Evolutionary conservation across 2,888 invertebrate species (phyloP).

Genomic region (Macaria liturata): DNA sequence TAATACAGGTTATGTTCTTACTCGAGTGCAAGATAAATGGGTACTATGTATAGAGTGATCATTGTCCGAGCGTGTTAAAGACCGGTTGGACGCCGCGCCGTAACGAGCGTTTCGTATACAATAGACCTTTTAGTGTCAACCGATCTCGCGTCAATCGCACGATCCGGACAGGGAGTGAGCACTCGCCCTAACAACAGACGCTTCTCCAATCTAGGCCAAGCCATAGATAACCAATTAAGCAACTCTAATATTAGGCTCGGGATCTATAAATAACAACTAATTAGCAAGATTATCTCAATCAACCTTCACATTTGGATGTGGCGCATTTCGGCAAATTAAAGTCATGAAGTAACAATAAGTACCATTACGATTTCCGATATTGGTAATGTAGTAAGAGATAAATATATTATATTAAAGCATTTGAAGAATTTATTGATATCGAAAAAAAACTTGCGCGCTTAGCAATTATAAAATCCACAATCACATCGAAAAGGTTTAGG

Average conservation of each 20-base stretch:
- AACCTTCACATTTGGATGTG: conserved; percentile 22
- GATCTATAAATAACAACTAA: conserved; percentile 24
- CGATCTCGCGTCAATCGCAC: conserved; percentile 76
- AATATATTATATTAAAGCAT: conserved; percentile 8
- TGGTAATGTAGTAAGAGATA: background rate
- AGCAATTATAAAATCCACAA: conserved; percentile 62
- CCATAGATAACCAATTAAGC: conserved; percentile 21
- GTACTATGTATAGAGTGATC: conserved; percentile 78
- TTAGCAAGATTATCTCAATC: conserved; percentile 16
- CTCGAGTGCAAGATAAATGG: conserved; percentile 53
- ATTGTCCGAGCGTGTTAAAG: conserved; percentile 79
- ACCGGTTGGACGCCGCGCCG: conserved; percentile 70
- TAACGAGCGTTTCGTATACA: conserved; percentile 82
- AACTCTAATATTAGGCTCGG: conserved; percentile 20
- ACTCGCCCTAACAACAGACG: conserved; percentile 48
- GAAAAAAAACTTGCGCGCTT: conserved; percentile 41
- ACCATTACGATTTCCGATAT: conserved; percentile 1
- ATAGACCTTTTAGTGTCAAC: conserved; percentile 83
- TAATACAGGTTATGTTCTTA: conserved; percentile 41
- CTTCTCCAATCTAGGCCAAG: conserved; percentile 20
- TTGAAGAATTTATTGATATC: conserved; percentile 20
- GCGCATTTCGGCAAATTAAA: background rate
- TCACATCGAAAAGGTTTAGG: conserved; percentile 43
- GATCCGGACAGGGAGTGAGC: conserved; percentile 48
- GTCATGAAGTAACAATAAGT: conserved; percentile 9